Conservation (phyloP, 2,113 vertebrate species). For the Desmodus rotundus region DNA sequence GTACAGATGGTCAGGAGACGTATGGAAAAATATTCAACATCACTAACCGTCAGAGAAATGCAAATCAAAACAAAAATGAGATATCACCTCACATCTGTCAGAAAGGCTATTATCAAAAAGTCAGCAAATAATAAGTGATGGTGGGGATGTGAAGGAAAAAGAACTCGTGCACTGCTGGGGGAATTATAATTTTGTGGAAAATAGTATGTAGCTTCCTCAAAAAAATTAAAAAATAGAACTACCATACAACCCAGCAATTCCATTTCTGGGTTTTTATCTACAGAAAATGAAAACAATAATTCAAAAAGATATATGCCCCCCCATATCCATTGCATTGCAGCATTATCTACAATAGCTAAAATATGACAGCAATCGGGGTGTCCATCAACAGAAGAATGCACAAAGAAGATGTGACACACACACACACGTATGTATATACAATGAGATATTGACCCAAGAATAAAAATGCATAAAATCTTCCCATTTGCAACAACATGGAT, state of each 20-base stretch:
- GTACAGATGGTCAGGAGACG: not conserved
- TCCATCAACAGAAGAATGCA: not conserved
- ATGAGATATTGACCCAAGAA: not conserved
- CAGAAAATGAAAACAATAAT: not conserved
- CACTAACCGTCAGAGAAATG: not conserved
- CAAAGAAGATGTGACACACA: not conserved
- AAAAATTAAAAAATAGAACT: not conserved
- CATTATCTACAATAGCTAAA: not conserved
- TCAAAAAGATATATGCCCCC: not conserved
- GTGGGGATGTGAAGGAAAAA: not conserved
- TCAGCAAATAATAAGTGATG: not conserved
- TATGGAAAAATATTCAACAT: not conserved
- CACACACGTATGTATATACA: not conserved
- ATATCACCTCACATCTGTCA: not conserved
- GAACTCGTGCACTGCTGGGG: not conserved
- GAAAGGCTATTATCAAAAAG: not conserved
- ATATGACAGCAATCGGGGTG: not conserved
- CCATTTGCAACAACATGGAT: not conserved
- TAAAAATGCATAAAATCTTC: not conserved
- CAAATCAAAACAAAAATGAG: not conserved
- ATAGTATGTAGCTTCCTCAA: not conserved
- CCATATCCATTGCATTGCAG: not conserved
- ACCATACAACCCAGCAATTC: not conserved
- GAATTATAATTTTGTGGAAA: not conserved
- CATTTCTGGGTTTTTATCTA: not conserved